These are phyloP conservation scores for Micromussa lordhowensis DNA, from an alignment of 92 coral and sea anemone genomes.

Conservation along the genomic window DNA sequence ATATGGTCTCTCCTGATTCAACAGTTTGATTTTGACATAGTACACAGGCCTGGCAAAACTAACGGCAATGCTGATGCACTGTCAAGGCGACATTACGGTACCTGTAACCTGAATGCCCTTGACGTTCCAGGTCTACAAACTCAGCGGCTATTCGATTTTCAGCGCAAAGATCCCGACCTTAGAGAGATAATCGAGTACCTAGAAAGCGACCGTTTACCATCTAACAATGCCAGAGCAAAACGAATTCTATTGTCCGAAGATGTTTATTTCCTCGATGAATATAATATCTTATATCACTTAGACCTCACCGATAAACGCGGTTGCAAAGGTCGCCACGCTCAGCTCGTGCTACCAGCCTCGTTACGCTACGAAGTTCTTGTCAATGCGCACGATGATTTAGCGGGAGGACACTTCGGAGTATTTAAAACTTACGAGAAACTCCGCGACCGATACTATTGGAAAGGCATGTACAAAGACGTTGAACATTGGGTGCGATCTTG, in stretches of 20 bases:
- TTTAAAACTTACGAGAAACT: constrained; percentile 60
- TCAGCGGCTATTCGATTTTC: constrained; percentile 16
- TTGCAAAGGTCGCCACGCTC: constrained; percentile 19
- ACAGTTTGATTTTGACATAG: constrained; percentile 59
- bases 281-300: constrained; percentile 34
- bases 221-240: constrained; percentile 33
- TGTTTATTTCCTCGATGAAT: constrained; percentile 33
- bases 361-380: constrained; percentile 40
- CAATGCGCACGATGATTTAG: constrained; percentile 46
- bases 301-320: not conserved
- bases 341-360: constrained; percentile 37
- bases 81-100: constrained; percentile 38
- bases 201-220: constrained; percentile 42
- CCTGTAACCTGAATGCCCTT: constrained; percentile 17
- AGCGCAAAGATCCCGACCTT: constrained; percentile 41
- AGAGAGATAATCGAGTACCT: constrained; percentile 27
- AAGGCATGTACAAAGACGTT: constrained; percentile 65
- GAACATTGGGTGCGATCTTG: constrained; percentile 66
- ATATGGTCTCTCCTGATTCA: constrained; percentile 50
- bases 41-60: constrained; percentile 23
- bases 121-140: constrained; percentile 33
- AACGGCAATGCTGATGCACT: constrained; percentile 58
- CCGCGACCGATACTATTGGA: constrained; percentile 51
- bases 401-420: constrained; percentile 57
- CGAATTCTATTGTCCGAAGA: constrained; percentile 35